These are phyloP conservation scores for Pristionchus entomophagus DNA, from an alignment of 2,888 invertebrate genomes.

Conservation along the genomic window DNA sequence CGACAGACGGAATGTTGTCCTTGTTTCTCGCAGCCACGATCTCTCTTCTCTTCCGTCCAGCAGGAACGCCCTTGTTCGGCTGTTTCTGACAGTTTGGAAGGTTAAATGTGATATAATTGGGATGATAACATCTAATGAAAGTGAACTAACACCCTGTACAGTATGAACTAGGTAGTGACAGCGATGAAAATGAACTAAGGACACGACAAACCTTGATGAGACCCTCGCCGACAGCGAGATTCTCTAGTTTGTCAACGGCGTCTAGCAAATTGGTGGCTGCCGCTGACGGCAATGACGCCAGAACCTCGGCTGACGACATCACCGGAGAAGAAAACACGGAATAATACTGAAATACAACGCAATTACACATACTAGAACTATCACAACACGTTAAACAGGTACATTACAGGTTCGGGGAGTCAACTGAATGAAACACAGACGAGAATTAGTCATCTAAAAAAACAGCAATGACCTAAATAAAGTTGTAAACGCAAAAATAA, in stretches of 20 bases:
- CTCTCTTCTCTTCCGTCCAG: slow-evolving; percentile 21
- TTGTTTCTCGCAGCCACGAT: slow-evolving; percentile 24
- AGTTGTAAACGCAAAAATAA: background rate
- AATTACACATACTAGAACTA: too few relatives aligned
- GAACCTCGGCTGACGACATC: slow-evolving; percentile 10
- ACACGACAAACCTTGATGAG: slow-evolving; percentile 2
- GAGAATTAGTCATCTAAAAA: too few relatives aligned
- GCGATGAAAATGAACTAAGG: background rate
- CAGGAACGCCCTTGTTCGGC: slow-evolving; percentile 35
- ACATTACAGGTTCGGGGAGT: too few relatives aligned
- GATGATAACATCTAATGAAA: background rate
- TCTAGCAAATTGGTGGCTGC: background rate
- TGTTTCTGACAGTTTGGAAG: background rate
- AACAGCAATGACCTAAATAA: background rate
- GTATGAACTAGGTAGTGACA: background rate
- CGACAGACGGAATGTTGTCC: background rate
- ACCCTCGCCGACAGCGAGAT: slow-evolving; percentile 37
- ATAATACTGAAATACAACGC: background rate
- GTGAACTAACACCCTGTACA: too few relatives aligned
- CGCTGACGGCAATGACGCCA: slow-evolving; percentile 7
- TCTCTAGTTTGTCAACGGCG: slow-evolving; percentile 29
- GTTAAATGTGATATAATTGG: background rate
- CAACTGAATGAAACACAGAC: too few relatives aligned
- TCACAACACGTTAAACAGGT: too few relatives aligned
- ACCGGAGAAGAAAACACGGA: background rate